phyloP scores from a whole-genome alignment of 2,888 invertebrate genomes.

The Dynastes tityus region DNA sequence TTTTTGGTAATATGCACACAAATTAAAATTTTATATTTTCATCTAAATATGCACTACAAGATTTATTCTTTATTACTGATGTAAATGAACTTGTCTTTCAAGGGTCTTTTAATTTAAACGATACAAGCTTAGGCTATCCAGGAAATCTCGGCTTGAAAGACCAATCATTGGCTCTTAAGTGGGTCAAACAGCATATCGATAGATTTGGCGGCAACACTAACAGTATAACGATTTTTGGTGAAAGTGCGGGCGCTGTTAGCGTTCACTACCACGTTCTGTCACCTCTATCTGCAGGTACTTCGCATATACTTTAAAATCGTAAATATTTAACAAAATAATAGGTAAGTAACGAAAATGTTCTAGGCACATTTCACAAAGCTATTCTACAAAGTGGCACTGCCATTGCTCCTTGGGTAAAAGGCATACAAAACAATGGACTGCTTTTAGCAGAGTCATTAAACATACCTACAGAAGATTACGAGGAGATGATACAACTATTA shows the following conservation, averaged over 20 bases:
- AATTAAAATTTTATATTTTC: background rate
- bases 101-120: slow-evolving; percentile 67
- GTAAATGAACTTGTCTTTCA: background rate
- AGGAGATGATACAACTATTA: slow-evolving; percentile 49
- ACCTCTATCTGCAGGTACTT: slow-evolving; percentile 64
- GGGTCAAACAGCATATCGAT: slow-evolving; percentile 65
- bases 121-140: slow-evolving; percentile 59
- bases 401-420: slow-evolving; percentile 62
- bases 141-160: slow-evolving; percentile 69
- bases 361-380: slow-evolving; percentile 80
- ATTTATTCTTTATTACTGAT: background rate
- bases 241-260: slow-evolving; percentile 68
- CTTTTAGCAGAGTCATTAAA: slow-evolving; percentile 49
- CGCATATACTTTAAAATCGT: background rate
- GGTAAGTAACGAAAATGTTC: background rate
- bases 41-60: background rate
- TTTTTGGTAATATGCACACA: slow-evolving; percentile 50
- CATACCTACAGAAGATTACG: slow-evolving; percentile 26
- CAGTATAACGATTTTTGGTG: slow-evolving; percentile 66
- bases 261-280: slow-evolving; percentile 67
- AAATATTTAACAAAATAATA: background rate
- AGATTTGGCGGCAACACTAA: slow-evolving; percentile 66
- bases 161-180: slow-evolving; percentile 65
- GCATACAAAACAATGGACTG: slow-evolving; percentile 51
- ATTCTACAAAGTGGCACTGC: slow-evolving; percentile 85